phyloP scores from a whole-genome alignment of 2,113 vertebrate genomes.

The Danionella cerebrum region DNA sequence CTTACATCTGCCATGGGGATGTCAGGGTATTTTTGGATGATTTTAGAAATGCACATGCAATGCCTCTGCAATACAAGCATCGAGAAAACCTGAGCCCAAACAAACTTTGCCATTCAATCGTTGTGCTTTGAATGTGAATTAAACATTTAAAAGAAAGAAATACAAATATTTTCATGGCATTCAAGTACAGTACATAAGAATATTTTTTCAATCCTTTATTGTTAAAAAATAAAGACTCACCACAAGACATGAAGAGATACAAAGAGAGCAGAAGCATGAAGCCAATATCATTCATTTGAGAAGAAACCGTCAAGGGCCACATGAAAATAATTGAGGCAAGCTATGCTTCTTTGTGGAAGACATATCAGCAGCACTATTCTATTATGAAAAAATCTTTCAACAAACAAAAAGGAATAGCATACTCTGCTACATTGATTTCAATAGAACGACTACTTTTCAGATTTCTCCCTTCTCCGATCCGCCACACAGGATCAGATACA shows the following conservation, averaged over 20 bases:
- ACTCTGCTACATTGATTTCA: constrained; percentile 28
- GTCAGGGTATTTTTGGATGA: neutral
- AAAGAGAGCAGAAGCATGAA: neutral
- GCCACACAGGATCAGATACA: neutral
- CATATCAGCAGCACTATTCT: constrained; percentile 11
- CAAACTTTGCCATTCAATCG: too few relatives aligned
- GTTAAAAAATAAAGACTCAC: neutral
- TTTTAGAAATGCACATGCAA: neutral
- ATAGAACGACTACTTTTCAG: constrained; percentile 10
- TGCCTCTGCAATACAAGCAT: neutral
- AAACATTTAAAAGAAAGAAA: neutral
- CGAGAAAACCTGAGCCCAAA: too few relatives aligned
- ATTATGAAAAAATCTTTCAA: constrained; percentile 34
- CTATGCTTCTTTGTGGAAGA: constrained; percentile 5
- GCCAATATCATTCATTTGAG: constrained; percentile 11
- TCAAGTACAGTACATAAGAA: too few relatives aligned
- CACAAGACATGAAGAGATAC: neutral
- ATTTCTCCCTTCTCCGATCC: neutral
- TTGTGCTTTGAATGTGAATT: neutral
- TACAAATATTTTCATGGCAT: too few relatives aligned
- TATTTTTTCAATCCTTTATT: too few relatives aligned
- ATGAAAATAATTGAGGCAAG: constrained; percentile 21
- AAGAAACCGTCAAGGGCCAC: constrained; percentile 23
- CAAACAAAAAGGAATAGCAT: constrained; percentile 15
- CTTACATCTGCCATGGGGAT: neutral